Evolutionary conservation across 2,888 invertebrate genomes (phyloP).

Genomic region (Argyresthia albistria): DNA sequence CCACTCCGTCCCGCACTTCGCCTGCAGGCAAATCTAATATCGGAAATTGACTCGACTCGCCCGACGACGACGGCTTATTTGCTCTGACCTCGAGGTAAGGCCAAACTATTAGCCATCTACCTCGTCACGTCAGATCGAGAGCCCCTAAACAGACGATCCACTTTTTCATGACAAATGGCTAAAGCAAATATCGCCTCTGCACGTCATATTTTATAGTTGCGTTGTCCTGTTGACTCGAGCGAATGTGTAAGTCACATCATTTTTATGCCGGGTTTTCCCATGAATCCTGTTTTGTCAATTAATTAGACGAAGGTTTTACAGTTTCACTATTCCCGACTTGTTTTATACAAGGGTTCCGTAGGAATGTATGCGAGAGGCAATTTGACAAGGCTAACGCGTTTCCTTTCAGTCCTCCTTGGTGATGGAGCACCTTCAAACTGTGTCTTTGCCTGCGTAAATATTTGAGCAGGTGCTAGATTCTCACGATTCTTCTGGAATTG

Average conservation of each 20-base stretch:
- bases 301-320: too few relatives aligned
- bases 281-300: background rate
- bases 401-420: background rate
- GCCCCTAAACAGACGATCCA: background rate
- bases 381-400: too few relatives aligned
- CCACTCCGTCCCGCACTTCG: conserved; percentile 28
- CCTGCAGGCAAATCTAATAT: conserved; percentile 55
- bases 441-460: conserved; percentile 16
- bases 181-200: too few relatives aligned
- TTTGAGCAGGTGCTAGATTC: background rate
- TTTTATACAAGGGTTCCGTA: too few relatives aligned
- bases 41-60: conserved; percentile 48
- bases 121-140: conserved; percentile 31
- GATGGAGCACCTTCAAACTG: conserved; percentile 11
- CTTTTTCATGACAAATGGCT: too few relatives aligned
- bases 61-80: conserved; percentile 30
- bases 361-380: too few relatives aligned
- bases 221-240: too few relatives aligned
- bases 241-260: too few relatives aligned
- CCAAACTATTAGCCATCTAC: conserved; percentile 40
- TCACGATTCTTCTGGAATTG: too few relatives aligned
- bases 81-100: conserved; percentile 45
- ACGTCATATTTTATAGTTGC: too few relatives aligned
- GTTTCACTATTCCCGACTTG: too few relatives aligned
- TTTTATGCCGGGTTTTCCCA: too few relatives aligned